These are phyloP conservation scores for Yponomeuta cagnagella DNA, from an alignment of 2,888 invertebrate species.

Conservation along the genomic window DNA sequence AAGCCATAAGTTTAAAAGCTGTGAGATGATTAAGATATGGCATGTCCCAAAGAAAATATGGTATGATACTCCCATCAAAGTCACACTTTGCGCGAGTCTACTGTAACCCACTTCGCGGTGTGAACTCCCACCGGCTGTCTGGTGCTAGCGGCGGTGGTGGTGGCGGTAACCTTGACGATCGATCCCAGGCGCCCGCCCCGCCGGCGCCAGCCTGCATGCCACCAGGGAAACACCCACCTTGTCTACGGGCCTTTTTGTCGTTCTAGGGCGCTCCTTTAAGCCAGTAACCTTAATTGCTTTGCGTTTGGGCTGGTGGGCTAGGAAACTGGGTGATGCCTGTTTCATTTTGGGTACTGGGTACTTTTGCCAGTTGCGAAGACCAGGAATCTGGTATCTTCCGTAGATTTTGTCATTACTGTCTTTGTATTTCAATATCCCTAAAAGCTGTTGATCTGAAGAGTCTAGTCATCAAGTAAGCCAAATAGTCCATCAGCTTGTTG, in stretches of 20 bases:
- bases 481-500: too few species aligned
- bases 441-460: too few species aligned
- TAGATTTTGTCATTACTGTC: too few species aligned
- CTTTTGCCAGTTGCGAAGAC: too few species aligned
- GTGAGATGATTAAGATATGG: too few species aligned
- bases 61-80: too few species aligned
- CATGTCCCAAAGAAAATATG: too few species aligned
- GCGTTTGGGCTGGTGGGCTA: not conserved
- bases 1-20: too few species aligned
- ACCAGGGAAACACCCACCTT: slow-evolving; percentile 46
- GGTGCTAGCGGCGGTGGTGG: slow-evolving; percentile 26
- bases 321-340: not conserved
- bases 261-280: not conserved
- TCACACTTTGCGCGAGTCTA: slow-evolving; percentile 19
- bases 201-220: slow-evolving; percentile 43
- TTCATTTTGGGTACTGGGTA: not conserved
- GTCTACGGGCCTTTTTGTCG: not conserved
- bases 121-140: not conserved
- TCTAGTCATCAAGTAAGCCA: too few species aligned
- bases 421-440: too few species aligned
- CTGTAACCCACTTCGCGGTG: slow-evolving; percentile 8
- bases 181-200: slow-evolving; percentile 46
- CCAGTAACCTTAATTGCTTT: not conserved
- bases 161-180: slow-evolving; percentile 65
- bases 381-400: too few species aligned